Percentiles rank a stretch among this genome's conserved stretches.
These are phyloP conservation scores for Watsonalla cultraria DNA, from an alignment of 2,888 invertebrate species.

Conservation along the genomic window DNA sequence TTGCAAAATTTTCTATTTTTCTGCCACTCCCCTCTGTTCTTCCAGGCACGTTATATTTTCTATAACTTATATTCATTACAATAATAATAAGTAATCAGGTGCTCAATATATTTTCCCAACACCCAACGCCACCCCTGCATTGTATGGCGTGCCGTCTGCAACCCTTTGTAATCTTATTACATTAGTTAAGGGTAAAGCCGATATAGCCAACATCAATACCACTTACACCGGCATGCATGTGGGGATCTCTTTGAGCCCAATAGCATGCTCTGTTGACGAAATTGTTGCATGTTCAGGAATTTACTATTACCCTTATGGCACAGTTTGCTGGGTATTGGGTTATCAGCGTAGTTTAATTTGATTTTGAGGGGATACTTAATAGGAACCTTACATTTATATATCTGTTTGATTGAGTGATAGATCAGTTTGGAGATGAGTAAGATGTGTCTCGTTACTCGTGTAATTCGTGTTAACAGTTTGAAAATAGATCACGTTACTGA, in stretches of 20 bases:
- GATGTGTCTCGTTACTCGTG: too few relatives aligned
- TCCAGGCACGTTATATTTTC: too few relatives aligned
- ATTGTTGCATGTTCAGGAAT: constrained; percentile 6
- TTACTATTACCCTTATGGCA: not conserved
- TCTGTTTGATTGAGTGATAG: too few relatives aligned
- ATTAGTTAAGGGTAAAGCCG: constrained; percentile 69
- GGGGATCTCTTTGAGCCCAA: constrained; percentile 29
- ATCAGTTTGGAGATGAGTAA: too few relatives aligned
- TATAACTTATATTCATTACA: too few relatives aligned
- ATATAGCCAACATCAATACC: constrained; percentile 57
- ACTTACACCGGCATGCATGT: constrained; percentile 36
- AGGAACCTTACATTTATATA: too few relatives aligned
- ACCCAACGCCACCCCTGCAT: constrained; percentile 38
- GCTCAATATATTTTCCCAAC: not conserved
- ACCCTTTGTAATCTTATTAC: constrained; percentile 73
- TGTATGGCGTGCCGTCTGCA: constrained; percentile 41
- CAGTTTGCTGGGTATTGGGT: not conserved
- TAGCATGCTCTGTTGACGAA: constrained; percentile 22
- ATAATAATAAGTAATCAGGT: too few relatives aligned
- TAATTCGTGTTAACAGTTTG: too few relatives aligned
- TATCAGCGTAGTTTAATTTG: constrained; percentile 15
- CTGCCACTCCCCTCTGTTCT: too few relatives aligned
- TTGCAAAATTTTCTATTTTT: too few relatives aligned
- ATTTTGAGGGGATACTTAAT: not conserved
- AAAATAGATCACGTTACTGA: too few relatives aligned